Conservation (phyloP, 2,113 vertebrate genomes). For the Sardina pilchardus region DNA sequence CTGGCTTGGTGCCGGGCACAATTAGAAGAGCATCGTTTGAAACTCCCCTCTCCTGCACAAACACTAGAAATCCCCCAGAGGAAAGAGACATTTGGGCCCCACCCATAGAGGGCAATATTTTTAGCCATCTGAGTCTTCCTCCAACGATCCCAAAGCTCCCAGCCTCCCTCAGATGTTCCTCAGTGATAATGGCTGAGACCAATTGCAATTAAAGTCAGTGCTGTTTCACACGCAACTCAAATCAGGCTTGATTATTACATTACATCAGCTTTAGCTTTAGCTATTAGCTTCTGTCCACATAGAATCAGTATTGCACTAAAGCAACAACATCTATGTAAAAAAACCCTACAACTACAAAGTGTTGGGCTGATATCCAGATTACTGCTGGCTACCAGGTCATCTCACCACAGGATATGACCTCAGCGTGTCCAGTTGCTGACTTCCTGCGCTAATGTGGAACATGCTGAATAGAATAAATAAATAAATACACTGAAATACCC, state of each 20-base stretch:
- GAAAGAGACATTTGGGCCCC: constrained; percentile 31
- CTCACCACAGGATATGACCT: constrained; percentile 38
- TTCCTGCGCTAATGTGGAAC: constrained; percentile 33
- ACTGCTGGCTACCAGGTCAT: neutral
- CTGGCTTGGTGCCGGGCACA: neutral
- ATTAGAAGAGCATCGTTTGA: constrained; percentile 19
- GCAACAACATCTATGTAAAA: too few relatives aligned
- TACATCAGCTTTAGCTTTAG: neutral
- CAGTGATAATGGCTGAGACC: constrained; percentile 43
- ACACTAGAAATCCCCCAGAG: constrained; percentile 30
- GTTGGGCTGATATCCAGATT: neutral
- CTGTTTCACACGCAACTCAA: constrained; percentile 43
- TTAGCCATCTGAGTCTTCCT: constrained; percentile 38
- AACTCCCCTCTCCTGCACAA: constrained; percentile 22
- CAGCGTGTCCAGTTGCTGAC: constrained; percentile 23
- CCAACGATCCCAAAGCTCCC: constrained; percentile 34
- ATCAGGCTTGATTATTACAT: neutral
- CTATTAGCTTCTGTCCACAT: neutral
- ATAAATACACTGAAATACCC: neutral
- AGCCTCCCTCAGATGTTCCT: constrained; percentile 36
- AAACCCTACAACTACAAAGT: too few relatives aligned
- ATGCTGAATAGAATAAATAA: constrained; percentile 12
- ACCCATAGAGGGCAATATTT: constrained; percentile 45
- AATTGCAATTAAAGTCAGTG: constrained; percentile 24
- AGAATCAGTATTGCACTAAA: neutral